phyloP scores from a whole-genome alignment of 2,888 invertebrate species.

The Pristionchus maxplancki region DNA sequence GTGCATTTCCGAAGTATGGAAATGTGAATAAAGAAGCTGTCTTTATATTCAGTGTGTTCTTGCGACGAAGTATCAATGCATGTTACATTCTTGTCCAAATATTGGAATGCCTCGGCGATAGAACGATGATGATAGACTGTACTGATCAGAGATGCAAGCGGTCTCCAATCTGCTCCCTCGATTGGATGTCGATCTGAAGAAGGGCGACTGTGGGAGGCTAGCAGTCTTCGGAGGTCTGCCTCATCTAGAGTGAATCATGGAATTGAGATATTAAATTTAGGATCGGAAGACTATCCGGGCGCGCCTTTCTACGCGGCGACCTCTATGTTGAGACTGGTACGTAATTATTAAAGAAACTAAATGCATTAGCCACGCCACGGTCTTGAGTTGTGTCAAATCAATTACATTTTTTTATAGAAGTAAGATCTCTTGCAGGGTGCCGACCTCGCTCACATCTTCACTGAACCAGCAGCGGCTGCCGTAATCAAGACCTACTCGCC shows the following conservation, averaged over 20 bases:
- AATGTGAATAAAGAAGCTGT: slow-evolving; percentile 30
- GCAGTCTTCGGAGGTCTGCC: slow-evolving; percentile 17
- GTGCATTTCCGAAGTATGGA: slow-evolving; percentile 41
- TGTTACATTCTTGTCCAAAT: background rate
- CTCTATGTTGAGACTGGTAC: slow-evolving; percentile 89
- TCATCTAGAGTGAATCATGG: slow-evolving; percentile 8
- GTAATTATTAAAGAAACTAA: too few species aligned
- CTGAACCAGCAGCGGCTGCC: slow-evolving; percentile 88
- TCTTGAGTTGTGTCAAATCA: too few species aligned
- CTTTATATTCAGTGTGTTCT: background rate
- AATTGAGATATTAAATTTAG: slow-evolving; percentile 79
- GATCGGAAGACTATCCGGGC: slow-evolving; percentile 93
- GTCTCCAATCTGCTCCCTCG: background rate
- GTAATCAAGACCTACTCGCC: slow-evolving; percentile 97
- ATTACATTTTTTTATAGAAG: too few species aligned
- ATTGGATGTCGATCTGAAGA: background rate
- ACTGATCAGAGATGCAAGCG: background rate
- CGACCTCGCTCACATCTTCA: slow-evolving; percentile 94
- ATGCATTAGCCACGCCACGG: too few species aligned
- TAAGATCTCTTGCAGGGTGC: slow-evolving; percentile 79
- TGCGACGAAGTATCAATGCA: background rate
- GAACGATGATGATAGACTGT: background rate
- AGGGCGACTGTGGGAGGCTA: slow-evolving; percentile 31
- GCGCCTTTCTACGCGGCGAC: slow-evolving; percentile 97
- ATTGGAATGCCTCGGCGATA: background rate